Percentiles rank a stretch among this genome's conserved stretches.
Conservation (phyloP, 2,888 invertebrate species). For the Lutraria lutraria region DNA sequence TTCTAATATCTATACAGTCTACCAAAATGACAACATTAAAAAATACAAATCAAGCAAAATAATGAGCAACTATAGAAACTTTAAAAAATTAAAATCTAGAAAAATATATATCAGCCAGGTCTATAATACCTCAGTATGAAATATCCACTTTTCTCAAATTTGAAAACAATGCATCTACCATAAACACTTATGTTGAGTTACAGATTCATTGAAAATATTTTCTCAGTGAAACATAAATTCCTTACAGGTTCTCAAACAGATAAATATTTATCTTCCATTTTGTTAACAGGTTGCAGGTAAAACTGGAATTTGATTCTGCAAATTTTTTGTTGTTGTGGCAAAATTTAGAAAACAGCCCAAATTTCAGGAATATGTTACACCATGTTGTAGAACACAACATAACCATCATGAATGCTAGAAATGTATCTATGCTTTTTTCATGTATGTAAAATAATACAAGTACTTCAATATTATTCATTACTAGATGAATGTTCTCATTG, state of each 20-base stretch:
- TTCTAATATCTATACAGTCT: too few species aligned
- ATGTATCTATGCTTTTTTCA: too few species aligned
- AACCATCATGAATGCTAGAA: too few species aligned
- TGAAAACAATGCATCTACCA: background rate
- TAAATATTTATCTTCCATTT: background rate
- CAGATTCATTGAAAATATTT: background rate
- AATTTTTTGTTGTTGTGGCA: background rate
- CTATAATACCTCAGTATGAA: background rate
- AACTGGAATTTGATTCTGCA: background rate
- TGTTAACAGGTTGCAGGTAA: background rate
- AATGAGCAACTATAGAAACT: too few species aligned
- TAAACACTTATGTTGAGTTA: background rate
- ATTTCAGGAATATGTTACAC: background rate
- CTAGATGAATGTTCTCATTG: too few species aligned
- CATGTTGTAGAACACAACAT: too few species aligned
- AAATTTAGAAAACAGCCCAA: background rate
- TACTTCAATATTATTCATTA: too few species aligned
- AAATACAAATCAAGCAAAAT: too few species aligned
- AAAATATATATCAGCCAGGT: too few species aligned
- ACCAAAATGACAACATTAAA: too few species aligned
- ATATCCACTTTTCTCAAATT: background rate
- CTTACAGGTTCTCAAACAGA: background rate
- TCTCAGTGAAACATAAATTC: background rate
- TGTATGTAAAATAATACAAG: too few species aligned
- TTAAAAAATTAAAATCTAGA: too few species aligned